Evolutionary conservation across 2,797 vertebrate genomes (phyloP).

Genomic region (Crocodylus rhombifer): DNA sequence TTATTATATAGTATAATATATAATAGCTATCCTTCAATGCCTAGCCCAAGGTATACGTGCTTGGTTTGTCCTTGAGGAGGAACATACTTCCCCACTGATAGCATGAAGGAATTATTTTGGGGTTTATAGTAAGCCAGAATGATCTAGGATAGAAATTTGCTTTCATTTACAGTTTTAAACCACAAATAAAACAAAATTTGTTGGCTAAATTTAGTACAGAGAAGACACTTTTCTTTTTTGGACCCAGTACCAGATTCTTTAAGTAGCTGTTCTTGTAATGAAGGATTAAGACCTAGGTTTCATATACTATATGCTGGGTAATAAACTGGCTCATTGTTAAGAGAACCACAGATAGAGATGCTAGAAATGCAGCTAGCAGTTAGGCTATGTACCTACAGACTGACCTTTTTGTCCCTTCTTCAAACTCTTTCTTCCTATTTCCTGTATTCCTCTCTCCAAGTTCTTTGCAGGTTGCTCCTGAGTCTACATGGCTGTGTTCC

Average conservation of each 20-base stretch:
- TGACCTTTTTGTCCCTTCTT: neutral
- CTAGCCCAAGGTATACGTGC: neutral
- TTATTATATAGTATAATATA: too few species aligned
- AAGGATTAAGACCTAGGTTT: neutral
- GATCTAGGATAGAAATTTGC: neutral
- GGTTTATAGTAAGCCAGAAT: neutral
- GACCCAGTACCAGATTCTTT: neutral
- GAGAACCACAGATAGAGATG: neutral
- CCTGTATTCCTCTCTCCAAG: neutral
- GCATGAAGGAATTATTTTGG: neutral
- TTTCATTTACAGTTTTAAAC: neutral
- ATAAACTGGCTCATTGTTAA: neutral
- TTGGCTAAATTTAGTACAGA: neutral
- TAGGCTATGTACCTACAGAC: neutral
- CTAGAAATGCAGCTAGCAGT: neutral
- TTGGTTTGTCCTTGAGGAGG: neutral
- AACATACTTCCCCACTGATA: accelerated
- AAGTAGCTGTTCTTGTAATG: neutral
- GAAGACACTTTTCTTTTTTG: neutral
- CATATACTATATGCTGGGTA: neutral
- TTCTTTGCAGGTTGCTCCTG: neutral
- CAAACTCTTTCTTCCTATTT: neutral
- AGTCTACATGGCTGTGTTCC: neutral
- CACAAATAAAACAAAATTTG: neutral
- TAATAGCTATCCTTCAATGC: too few species aligned